Evolutionary conservation across 2,888 invertebrate genomes (phyloP), one percentile per base, ranked within the genome.

Genomic region (Zaprionus bogoriensis): DNA sequence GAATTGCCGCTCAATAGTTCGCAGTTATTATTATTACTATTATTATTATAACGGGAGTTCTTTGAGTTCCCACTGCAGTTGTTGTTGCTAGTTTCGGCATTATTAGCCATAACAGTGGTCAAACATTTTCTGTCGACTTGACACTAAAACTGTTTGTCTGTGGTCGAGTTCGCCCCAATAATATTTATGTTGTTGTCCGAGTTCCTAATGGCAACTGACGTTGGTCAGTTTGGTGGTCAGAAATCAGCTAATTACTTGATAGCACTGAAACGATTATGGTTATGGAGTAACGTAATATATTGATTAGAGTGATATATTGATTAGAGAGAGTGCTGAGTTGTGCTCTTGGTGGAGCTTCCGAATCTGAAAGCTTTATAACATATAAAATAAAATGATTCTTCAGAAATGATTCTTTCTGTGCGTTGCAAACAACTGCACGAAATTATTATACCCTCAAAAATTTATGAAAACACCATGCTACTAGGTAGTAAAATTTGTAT

Each of bases 91-190:
- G 6, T 36, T 64, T 22, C 22, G 27, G 23, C 36, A 58, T 48
- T 64, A 64, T 64, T 73, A 54, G 54, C 67, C 32, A 42, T 54
- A 41, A 36, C 41, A 50, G 32, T 67, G 60, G 44, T 42, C 63
- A 66, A 71, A 57, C 67, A 75, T 53, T 77, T 80, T 84, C 68
- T 78, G 80, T 71, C 30, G 76, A 80, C 57, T 80, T 76, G 84
- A 81, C 80, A 84, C 48, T 76, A 84, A 63, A 54, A 36, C 46
- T 9, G 55, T 38, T 39, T 19, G n/a, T 45, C 57, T 47, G 25
- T 38, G 51, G 12, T 30, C 5, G n/a, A 10, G 12, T 10, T 54
- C 27, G 3, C 38, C 46, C 28, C 55, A 52, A 74, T 51, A 73
- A 58, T 65, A 65, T 68, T 72, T 69, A 62, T 57, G 61, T 44